Base-by-base conservation (phyloP, 1,140 invertebrate genomes). In the Trichonephila clavata region DNA sequence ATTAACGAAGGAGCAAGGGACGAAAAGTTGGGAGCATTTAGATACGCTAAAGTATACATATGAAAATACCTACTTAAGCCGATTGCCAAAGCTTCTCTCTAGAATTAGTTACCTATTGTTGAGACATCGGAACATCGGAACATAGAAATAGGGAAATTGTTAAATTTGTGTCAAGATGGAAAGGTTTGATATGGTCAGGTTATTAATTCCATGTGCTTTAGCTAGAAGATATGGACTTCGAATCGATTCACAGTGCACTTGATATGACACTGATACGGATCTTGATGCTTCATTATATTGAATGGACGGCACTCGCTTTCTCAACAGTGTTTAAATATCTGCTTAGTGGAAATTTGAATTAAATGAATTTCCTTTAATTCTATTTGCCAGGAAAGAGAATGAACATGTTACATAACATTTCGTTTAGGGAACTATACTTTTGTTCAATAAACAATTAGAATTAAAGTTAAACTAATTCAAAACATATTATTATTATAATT, bases 11-110 rank as follows among this genome's bases (percentile, higher is more conserved):
- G 65, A 39, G 24, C 20, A 10, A 32, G n/a, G 63, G 39, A 68
- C 43, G 50, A 57, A 32, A 59, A 89, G 43, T 89, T 87, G 59
- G 27, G 43, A 87, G 32, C 86, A 84, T 87, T 63, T 87, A 87
- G n/a, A 65, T 27, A 61, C 60, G 50, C 20, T 84, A 50, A 14
- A 87, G 57, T 57, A 27, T 87, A 50, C 43, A 27, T 89, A 71
- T 50, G 87, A 89, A 89, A 71, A 71, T 57, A 50, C 63, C 21
- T 59, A 20, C 39, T 89, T 57, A 86, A 32, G 32, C 57, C 6
- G n/a, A 84, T 50, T 21, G n/a, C 50, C 1, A 3, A 57, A 16
- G 6, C 71, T 77, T 32, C 27, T 32, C 68, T 32, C 18, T 14
- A 77, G 27, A 77, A 32, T 77, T 77, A 32, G 27, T 27, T 16